phyloP scores from a whole-genome alignment of 2,797 vertebrate genomes.

The Jordanella pulchra region DNA sequence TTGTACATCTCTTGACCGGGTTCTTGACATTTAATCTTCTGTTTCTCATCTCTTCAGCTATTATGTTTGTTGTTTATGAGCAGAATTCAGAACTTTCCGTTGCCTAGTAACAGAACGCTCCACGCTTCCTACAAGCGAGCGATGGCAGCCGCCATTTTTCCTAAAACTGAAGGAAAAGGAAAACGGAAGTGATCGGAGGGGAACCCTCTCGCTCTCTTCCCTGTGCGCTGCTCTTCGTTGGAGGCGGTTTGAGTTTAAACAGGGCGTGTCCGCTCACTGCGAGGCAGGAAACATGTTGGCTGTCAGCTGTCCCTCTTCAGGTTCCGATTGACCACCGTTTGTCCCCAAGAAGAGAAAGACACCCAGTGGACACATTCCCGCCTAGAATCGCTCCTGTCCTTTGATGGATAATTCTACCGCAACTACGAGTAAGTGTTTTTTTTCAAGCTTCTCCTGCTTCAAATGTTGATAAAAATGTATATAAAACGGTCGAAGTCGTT shows the following conservation, averaged over 20 bases:
- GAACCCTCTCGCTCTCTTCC: slow-evolving; percentile 5
- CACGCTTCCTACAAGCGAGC: background rate
- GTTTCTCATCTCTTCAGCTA: too few species aligned
- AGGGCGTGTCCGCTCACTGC: slow-evolving; percentile 52
- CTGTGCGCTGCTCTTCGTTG: slow-evolving; percentile 1
- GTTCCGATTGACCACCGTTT: background rate
- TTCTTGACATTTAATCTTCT: too few species aligned
- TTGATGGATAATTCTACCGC: slow-evolving; percentile 45
- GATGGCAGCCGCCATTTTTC: background rate
- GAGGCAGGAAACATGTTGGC: slow-evolving; percentile 58
- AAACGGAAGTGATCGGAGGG: background rate
- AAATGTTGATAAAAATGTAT: accelerated
- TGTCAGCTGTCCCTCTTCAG: slow-evolving; percentile 2
- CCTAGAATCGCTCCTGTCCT: background rate
- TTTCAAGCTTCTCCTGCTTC: background rate
- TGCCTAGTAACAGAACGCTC: background rate
- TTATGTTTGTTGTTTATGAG: too few species aligned
- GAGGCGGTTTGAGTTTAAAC: slow-evolving; percentile 27
- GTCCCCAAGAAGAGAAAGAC: background rate
- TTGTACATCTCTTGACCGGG: too few species aligned
- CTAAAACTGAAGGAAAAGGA: background rate
- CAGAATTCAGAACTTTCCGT: too few species aligned
- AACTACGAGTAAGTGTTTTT: slow-evolving; percentile 47
- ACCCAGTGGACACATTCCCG: background rate
- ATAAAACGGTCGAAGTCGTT: background rate